Base-by-base conservation (phyloP, 2,113 vertebrate species). In the Hypocryptadius cinnamomeus region DNA sequence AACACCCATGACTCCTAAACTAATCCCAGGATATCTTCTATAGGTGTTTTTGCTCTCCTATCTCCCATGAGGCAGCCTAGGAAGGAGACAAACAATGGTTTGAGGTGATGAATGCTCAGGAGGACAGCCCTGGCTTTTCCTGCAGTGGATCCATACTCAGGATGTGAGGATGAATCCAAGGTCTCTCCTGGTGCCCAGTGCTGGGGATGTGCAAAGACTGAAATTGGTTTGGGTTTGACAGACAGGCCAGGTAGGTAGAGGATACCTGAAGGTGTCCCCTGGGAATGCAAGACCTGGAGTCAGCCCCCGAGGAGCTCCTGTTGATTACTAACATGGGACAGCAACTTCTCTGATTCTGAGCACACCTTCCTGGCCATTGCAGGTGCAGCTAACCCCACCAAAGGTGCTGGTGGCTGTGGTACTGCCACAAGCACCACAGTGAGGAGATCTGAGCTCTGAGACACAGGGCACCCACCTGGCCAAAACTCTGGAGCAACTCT, bases 351-450 rank as follows among this genome's bases (percentile, higher is more conserved):
- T 42, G 68, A 17, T 4, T n/a, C 24, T 45, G 10, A 61, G 11
- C 11, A 31, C 51, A 42, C 45, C 11, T 57, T 86, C 40, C 47
- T 61, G 81, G n/a, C n/a, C 31, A 11, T 1, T 44, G 69, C 16
- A 78, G 64, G 13, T 37, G 37, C 23, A 92, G 24, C 10, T 51
- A 24, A 69, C 57, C 20, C 59, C 42, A 14, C 9, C 72, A 53
- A 6, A 91, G 60, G 0, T 22, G 7, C 20, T 79, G 31, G 3
- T 63, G 71, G n/a, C 42, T 51, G 30, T 59, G 33, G 15, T 11
- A 15, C 17, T 39, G 35, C 24, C 68, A 56, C 37, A 57, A 0
- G 5, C 11, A 69, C 5, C 44, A n/a, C 13, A 0, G 1, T 2
- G 54, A 71, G 63, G 22, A 39, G 25, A 45, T 5, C 18, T 78